Conservation (phyloP, 2,888 invertebrate genomes). For the Auanema sp. region DNA sequence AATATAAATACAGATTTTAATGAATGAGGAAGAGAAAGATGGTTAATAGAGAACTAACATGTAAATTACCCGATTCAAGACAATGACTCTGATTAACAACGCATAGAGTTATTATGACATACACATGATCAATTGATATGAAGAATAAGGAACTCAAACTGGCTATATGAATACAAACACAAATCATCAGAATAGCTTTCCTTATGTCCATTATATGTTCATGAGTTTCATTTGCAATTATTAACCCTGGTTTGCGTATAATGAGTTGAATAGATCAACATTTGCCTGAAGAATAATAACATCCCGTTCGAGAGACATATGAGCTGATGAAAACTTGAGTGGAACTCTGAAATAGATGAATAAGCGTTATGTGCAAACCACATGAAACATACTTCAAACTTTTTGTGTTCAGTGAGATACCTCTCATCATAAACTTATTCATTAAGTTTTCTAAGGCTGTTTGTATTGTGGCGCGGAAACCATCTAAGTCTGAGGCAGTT, state of each 20-base stretch:
- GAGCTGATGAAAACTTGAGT: slow-evolving; percentile 36
- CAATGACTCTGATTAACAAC: no score
- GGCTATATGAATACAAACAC: no score
- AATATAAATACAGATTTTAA: no score
- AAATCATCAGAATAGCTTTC: no score
- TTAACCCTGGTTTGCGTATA: slow-evolving; percentile 14
- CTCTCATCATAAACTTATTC: slow-evolving; percentile 34
- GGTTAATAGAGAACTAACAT: no score
- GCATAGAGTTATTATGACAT: no score
- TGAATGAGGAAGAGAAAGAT: no score
- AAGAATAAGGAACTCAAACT: no score
- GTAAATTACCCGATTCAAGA: no score
- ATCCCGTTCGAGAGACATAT: slow-evolving; percentile 32
- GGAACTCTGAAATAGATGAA: slow-evolving; percentile 33
- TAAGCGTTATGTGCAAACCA: slow-evolving; percentile 1
- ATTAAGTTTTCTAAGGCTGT: slow-evolving; percentile 39
- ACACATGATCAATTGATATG: no score
- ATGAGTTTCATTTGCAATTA: no score
- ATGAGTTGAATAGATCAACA: slow-evolving; percentile 41
- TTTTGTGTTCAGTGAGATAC: slow-evolving; percentile 37
- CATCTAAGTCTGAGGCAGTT: slow-evolving; percentile 36
- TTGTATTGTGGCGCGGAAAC: slow-evolving; percentile 36
- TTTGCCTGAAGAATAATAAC: slow-evolving; percentile 45
- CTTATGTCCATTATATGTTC: no score
- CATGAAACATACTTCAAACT: slow-evolving; percentile 28